Percentiles rank a stretch among this genome's conserved stretches.
These are phyloP conservation scores for Poecilia latipinna DNA, from an alignment of 2,113 vertebrate species.

Conservation along the genomic window DNA sequence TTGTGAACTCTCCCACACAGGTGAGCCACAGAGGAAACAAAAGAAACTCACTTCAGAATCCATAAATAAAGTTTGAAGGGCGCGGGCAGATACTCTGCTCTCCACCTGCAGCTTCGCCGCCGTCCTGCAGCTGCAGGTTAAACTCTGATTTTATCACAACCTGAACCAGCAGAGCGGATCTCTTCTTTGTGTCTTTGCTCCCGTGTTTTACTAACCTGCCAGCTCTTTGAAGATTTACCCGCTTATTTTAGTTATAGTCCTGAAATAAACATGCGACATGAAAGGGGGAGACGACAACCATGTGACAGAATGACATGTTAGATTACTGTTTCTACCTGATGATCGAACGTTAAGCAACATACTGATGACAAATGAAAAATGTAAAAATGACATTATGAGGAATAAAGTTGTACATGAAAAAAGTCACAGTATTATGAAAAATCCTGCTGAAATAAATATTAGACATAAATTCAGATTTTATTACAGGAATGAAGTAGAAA, in stretches of 20 bases:
- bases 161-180: conserved; percentile 38
- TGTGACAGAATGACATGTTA: too few species aligned
- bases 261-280: conserved; percentile 31
- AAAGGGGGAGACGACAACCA: conserved; percentile 41
- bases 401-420: too few species aligned
- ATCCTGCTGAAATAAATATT: too few species aligned
- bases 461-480: too few species aligned
- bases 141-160: conserved; percentile 66
- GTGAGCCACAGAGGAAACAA: background rate
- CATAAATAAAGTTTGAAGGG: background rate
- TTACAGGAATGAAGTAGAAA: too few species aligned
- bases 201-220: conserved; percentile 32
- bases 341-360: too few species aligned
- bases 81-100: conserved; percentile 13
- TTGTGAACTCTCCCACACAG: too few species aligned
- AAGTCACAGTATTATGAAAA: too few species aligned
- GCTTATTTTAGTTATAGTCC: conserved; percentile 32
- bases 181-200: conserved; percentile 12
- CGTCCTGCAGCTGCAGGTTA: conserved; percentile 69
- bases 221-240: conserved; percentile 67
- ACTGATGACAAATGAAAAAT: too few species aligned
- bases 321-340: background rate
- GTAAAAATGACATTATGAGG: too few species aligned
- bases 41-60: background rate
- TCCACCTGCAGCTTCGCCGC: conserved; percentile 39